Conservation (phyloP, 2,113 vertebrate genomes). For the Mesembrinibis cayennensis region DNA sequence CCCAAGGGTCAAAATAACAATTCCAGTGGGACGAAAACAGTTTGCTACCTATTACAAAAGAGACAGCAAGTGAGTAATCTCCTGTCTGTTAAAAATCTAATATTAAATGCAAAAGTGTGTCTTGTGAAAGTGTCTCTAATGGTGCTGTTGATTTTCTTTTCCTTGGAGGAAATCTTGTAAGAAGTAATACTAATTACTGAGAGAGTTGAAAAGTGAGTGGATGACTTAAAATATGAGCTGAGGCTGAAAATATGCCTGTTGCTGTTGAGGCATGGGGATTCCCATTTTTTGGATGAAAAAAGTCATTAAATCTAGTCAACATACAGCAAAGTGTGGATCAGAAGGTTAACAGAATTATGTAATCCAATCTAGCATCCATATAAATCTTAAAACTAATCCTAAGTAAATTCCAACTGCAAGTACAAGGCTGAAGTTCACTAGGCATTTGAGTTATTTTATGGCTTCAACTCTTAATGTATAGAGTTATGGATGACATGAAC, state of each 20-base stretch:
- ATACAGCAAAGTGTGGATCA: background rate
- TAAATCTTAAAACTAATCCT: background rate
- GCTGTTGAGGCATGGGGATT: background rate
- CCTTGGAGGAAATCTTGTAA: background rate
- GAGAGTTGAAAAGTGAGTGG: background rate
- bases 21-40: background rate
- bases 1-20: background rate
- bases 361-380: background rate
- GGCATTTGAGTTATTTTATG: background rate
- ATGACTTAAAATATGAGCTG: background rate
- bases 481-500: background rate
- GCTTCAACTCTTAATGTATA: background rate
- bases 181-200: slow-evolving; percentile 18
- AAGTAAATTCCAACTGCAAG: background rate
- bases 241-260: background rate
- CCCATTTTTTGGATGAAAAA: background rate
- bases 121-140: background rate
- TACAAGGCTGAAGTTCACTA: background rate
- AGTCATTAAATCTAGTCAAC: background rate
- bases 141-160: slow-evolving; percentile 6
- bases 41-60: background rate
- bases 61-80: slow-evolving; percentile 16
- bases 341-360: background rate
- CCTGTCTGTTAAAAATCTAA: slow-evolving; percentile 29
- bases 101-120: slow-evolving; percentile 14